Evolutionary conservation across 2,888 invertebrate genomes (phyloP), one percentile per base, ranked within the genome.

Genomic region (Protophormia terraenovae): DNA sequence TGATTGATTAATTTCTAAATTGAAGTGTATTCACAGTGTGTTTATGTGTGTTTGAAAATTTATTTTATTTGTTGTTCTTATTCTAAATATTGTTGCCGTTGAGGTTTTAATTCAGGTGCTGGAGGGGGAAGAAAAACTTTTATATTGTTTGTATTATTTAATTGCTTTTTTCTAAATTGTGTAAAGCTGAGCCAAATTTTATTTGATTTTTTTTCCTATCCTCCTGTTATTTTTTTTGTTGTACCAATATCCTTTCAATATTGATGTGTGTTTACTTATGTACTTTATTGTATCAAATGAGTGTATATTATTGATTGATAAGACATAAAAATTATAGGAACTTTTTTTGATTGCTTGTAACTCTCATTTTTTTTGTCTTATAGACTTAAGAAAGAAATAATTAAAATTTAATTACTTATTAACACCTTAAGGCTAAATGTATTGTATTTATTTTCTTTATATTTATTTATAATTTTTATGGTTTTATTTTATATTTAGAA

Each of bases 1-100:
- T 83, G 75, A 86, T 85, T 85, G 82, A 82, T 82, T 83, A 79
- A 83, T 71, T 82, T 85, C 73, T 47, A 83, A 82, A 82, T 66
- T 53, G 24, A 79, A 67, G 64, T 22, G 38, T 66, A 55, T 76
- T 41, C 16, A 45, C 53, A 12, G n/a, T 12, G 69, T 53, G 27
- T 22, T n/a, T 47, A 19, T 45, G 5, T 50, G 41, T 75, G 50
- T 55, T 10, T 41, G 16, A n/a, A n/a, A n/a, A n/a, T n/a, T n/a
- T 32, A 14, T 41, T 53, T 35, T 12, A 41, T 14, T 24, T 24
- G 10, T 32, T 67, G 32, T 14, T 19, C n/a, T n/a, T n/a, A n/a
- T n/a, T n/a, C n/a, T n/a, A n/a, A 10, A 8, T 47, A 3, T 50
- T 35, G n/a, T 24, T 29, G n/a, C 22, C 22, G 19, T 53, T 24